Percentiles rank a stretch among this genome's conserved stretches.
Conservation (phyloP, 2,888 invertebrate genomes). For the Pachymerium ferrugineum region DNA sequence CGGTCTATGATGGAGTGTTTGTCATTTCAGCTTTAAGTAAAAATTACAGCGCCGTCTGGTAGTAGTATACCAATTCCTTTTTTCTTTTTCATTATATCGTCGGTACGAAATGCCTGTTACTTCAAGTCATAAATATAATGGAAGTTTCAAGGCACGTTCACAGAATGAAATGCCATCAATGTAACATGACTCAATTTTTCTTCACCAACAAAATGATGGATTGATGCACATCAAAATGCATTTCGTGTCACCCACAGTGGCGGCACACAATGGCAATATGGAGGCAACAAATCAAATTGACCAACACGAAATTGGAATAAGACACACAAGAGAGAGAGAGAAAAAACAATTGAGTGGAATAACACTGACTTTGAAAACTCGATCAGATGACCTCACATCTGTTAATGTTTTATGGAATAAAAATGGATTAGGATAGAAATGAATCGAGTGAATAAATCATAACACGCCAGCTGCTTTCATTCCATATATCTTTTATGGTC, state of each 20-base stretch:
- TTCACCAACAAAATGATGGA: slow-evolving; percentile 20
- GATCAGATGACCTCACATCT: not conserved
- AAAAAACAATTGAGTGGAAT: slow-evolving; percentile 22
- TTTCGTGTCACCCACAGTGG: slow-evolving; percentile 6
- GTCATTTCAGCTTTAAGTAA: too few relatives aligned
- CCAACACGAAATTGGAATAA: not conserved
- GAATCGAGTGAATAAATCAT: slow-evolving; percentile 18
- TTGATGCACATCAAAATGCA: slow-evolving; percentile 27
- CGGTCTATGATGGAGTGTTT: too few relatives aligned
- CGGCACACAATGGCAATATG: slow-evolving; percentile 15
- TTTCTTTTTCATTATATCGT: slow-evolving; percentile 4
- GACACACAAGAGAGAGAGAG: not conserved
- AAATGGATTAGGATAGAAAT: not conserved
- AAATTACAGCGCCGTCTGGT: too few relatives aligned
- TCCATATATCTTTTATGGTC: not conserved
- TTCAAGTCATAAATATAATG: slow-evolving; percentile 17
- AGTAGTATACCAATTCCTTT: too few relatives aligned
- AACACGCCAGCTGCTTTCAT: not conserved
- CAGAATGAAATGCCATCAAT: slow-evolving; percentile 27
- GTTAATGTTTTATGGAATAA: slow-evolving; percentile 14
- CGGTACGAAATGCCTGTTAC: slow-evolving; percentile 1
- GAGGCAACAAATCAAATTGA: slow-evolving; percentile 21
- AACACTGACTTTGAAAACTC: not conserved
- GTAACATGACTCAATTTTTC: slow-evolving; percentile 27
- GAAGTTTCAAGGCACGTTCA: slow-evolving; percentile 13